These are phyloP conservation scores for Melanotaenia nigrans DNA, from an alignment of 2,797 vertebrate genomes.

Conservation along the genomic window DNA sequence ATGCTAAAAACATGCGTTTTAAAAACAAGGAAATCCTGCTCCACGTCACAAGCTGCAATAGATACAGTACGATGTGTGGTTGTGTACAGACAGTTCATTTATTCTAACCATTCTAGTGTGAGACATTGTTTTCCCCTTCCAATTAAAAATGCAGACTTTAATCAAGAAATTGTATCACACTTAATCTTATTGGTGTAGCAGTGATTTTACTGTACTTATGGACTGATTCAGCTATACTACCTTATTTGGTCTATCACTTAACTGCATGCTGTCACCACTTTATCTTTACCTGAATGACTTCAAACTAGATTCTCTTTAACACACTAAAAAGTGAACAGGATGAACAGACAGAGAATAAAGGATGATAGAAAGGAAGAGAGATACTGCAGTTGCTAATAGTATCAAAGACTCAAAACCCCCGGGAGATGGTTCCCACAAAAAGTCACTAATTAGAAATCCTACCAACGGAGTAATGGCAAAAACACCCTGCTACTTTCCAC, in stretches of 20 bases:
- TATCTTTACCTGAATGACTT: constrained; percentile 45
- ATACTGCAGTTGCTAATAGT: constrained; percentile 17
- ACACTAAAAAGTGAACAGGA: too few relatives aligned
- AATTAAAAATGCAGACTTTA: background rate
- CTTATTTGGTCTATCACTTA: constrained; percentile 63
- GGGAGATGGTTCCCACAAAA: constrained; percentile 46
- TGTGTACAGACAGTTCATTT: constrained; percentile 22
- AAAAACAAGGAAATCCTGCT: constrained; percentile 51
- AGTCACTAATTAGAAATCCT: constrained; percentile 58
- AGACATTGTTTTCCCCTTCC: background rate
- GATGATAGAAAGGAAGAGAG: background rate
- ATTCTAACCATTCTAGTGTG: constrained; percentile 28
- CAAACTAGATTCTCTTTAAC: constrained; percentile 20
- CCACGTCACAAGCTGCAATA: constrained; percentile 31
- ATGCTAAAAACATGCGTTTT: constrained; percentile 46
- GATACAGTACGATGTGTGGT: constrained; percentile 33
- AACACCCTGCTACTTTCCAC: constrained; percentile 45
- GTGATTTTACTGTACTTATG: background rate
- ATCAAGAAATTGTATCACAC: background rate
- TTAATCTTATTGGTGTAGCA: background rate
- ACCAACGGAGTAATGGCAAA: constrained; percentile 39
- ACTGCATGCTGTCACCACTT: constrained; percentile 37
- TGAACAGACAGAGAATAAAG: background rate
- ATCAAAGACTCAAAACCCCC: constrained; percentile 25
- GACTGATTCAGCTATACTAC: constrained; percentile 40